Conservation (phyloP, 2,888 invertebrate species). For the Malthinus seriepunctatus region DNA sequence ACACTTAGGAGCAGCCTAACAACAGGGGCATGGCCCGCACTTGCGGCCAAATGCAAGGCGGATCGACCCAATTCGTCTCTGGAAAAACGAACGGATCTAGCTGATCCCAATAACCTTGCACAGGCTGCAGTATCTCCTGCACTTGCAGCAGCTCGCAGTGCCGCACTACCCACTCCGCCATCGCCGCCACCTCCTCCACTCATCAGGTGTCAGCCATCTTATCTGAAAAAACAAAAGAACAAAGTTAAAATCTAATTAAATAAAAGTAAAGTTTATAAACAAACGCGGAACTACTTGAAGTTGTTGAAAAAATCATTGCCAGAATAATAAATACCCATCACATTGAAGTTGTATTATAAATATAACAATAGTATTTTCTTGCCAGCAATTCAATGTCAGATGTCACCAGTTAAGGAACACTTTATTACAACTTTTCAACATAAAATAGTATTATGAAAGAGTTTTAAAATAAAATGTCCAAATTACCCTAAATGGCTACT, state of each 20-base stretch:
- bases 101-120: conserved; percentile 45
- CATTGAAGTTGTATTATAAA: conserved; percentile 10
- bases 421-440: background rate
- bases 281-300: conserved; percentile 2
- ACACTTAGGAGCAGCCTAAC: conserved; percentile 50
- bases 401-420: background rate
- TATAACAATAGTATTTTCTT: conserved; percentile 11
- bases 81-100: conserved; percentile 49
- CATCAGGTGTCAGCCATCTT: conserved; percentile 53
- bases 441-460: too few relatives aligned
- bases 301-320: conserved; percentile 8
- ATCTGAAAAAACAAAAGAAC: conserved; percentile 37
- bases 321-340: conserved; percentile 15
- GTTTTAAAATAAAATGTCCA: too few relatives aligned
- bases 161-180: conserved; percentile 42
- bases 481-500: too few relatives aligned
- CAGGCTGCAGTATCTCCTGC: conserved; percentile 50
- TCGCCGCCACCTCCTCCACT: conserved; percentile 40
- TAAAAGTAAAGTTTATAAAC: background rate
- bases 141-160: conserved; percentile 51
- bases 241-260: background rate
- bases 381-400: conserved; percentile 1
- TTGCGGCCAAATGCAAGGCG: conserved; percentile 52
- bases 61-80: conserved; percentile 51
- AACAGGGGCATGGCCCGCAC: conserved; percentile 49